Conservation (phyloP, 1,140 invertebrate genomes). For the Hestina assimilis region DNA sequence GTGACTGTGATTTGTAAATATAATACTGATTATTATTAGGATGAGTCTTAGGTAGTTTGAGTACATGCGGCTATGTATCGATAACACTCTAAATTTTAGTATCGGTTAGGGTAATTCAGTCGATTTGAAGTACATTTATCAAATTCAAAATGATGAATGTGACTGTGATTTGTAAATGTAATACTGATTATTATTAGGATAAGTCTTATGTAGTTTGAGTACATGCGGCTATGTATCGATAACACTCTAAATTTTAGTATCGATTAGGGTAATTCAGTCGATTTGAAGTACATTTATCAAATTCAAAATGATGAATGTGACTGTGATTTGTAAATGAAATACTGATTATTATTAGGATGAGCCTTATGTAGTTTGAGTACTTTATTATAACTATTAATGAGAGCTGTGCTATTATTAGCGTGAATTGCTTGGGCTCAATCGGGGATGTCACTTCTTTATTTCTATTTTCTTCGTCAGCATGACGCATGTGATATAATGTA, state of each 20-base stretch:
- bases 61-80: conserved; percentile 14
- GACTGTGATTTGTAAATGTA: neutral
- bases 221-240: conserved; percentile 18
- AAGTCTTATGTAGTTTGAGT: too few species aligned
- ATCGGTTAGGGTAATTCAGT: neutral
- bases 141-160: neutral
- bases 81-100: conserved; percentile 22
- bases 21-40: too few species aligned
- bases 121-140: conserved; percentile 4
- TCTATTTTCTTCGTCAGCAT: too few species aligned
- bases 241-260: conserved; percentile 18
- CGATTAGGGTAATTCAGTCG: conserved; percentile 1
- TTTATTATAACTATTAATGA: too few species aligned
- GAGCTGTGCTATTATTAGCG: too few species aligned
- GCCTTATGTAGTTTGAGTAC: too few species aligned
- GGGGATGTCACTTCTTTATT: too few species aligned
- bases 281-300: conserved; percentile 3
- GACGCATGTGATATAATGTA: too few species aligned
- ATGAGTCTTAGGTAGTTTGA: too few species aligned
- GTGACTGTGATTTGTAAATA: neutral
- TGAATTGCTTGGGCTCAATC: too few species aligned
- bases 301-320: neutral
- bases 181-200: too few species aligned
- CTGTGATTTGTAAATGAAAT: neutral
- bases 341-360: too few species aligned